phyloP scores from a whole-genome alignment of 92 coral and sea anemone species.

The Epizoanthus ramosus region DNA sequence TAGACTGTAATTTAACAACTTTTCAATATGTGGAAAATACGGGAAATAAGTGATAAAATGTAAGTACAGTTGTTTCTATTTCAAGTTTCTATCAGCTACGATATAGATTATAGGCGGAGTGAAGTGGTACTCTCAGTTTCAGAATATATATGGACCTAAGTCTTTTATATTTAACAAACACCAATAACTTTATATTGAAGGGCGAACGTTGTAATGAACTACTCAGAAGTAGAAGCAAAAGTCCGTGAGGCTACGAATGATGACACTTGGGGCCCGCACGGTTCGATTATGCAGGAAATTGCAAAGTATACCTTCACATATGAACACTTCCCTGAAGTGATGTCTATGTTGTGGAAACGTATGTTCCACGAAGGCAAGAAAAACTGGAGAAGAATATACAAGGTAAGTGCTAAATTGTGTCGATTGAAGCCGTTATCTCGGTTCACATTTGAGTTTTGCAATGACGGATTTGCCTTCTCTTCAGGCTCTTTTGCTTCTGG shows the following conservation, averaged over 20 bases:
- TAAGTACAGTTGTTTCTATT: conserved; percentile 59
- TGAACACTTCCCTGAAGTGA: conserved; percentile 97
- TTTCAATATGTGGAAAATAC: conserved; percentile 93
- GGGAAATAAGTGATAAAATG: conserved; percentile 97
- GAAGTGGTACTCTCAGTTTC: conserved; percentile 26
- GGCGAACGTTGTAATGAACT: conserved; percentile 99
- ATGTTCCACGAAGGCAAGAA: conserved; percentile 90
- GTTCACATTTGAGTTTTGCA: background rate
- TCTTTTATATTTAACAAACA: conserved; percentile 20
- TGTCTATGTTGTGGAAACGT: conserved; percentile 99
- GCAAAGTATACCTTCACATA: conserved; percentile 94
- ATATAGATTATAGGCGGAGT: background rate
- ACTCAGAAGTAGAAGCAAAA: conserved; percentile 95
- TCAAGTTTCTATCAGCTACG: conserved; percentile 24
- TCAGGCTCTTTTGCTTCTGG: conserved; percentile 84
- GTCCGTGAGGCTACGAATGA: conserved; percentile 99
- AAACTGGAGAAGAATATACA: conserved; percentile 95
- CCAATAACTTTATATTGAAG: conserved; percentile 52
- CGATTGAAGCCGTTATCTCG: background rate
- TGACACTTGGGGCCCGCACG: conserved; percentile 99
- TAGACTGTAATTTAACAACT: conserved; percentile 3
- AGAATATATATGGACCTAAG: background rate
- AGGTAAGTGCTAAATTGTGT: conserved; percentile 59
- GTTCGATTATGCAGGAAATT: conserved; percentile 90
- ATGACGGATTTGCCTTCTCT: background rate